Evolutionary conservation across 2,888 invertebrate species (phyloP).

Genomic region (Trachelus tabidus): DNA sequence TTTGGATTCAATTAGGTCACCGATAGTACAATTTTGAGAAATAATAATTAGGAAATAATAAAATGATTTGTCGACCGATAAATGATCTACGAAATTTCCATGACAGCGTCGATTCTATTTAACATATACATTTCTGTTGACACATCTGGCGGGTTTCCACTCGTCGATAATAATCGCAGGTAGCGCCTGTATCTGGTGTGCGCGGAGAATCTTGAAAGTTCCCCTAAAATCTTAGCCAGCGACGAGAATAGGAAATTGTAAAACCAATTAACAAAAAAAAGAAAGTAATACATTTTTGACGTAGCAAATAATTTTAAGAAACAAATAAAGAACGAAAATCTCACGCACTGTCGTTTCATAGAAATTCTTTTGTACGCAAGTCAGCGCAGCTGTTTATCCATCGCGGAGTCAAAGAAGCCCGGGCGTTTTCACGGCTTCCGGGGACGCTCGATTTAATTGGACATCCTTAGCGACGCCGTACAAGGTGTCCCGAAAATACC

Average conservation of each 20-base stretch:
- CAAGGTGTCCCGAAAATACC: slow-evolving; percentile 3
- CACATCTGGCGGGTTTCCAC: neutral
- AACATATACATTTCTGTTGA: neutral
- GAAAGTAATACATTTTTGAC: neutral
- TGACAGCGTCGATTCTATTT: neutral
- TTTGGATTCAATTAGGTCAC: neutral
- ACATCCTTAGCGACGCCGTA: neutral
- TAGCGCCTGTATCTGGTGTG: neutral
- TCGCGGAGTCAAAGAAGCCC: neutral
- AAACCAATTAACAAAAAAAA: neutral
- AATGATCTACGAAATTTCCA: neutral
- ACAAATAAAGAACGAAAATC: neutral
- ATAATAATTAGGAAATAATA: neutral
- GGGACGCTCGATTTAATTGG: neutral
- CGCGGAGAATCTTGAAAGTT: neutral
- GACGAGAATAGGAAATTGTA: neutral
- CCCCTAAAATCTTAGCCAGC: neutral
- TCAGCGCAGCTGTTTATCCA: neutral
- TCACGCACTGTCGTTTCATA: neutral
- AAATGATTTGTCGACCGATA: neutral
- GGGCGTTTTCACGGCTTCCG: neutral
- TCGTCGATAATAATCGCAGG: neutral
- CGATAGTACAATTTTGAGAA: neutral
- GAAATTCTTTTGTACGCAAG: neutral
- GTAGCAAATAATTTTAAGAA: neutral